phyloP scores from a whole-genome alignment of 1,140 invertebrate genomes.

The Metaphire vulgaris region DNA sequence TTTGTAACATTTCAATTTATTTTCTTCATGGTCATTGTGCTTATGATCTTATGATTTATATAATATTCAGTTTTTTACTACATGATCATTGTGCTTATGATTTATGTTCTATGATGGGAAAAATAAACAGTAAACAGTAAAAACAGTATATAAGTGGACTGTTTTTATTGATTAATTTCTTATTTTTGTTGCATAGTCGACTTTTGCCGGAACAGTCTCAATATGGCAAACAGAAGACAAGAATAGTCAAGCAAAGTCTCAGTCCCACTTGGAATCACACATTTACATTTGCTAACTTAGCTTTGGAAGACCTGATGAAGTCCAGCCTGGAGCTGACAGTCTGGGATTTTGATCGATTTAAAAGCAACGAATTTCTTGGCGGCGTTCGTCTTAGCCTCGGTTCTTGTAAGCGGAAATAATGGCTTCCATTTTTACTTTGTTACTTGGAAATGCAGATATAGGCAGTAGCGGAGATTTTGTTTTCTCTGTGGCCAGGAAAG shows the following conservation, averaged over 20 bases:
- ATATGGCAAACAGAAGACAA: constrained; percentile 83
- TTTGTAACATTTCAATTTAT: too few relatives aligned
- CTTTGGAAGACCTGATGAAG: constrained; percentile 69
- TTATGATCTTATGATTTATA: too few relatives aligned
- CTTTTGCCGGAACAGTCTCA: constrained; percentile 81
- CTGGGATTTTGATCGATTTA: constrained; percentile 89
- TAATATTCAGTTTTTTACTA: too few relatives aligned
- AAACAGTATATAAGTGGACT: too few relatives aligned
- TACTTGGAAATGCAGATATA: too few relatives aligned
- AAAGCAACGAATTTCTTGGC: constrained; percentile 91
- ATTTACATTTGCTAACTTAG: constrained; percentile 80
- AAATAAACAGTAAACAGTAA: too few relatives aligned
- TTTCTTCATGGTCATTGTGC: too few relatives aligned
- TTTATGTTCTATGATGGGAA: too few relatives aligned
- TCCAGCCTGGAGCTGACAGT: constrained; percentile 85
- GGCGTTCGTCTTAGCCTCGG: constrained; percentile 84
- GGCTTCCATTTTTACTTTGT: too few relatives aligned
- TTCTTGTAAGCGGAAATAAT: constrained; percentile 61
- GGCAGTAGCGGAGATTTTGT: too few relatives aligned
- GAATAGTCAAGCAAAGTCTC: constrained; percentile 68
- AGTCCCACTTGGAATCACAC: constrained; percentile 84
- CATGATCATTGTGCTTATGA: too few relatives aligned
- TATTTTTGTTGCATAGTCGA: constrained; percentile 60
- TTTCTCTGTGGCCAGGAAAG: too few relatives aligned
- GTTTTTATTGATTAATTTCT: neutral